Conservation (phyloP, 2,888 invertebrate species). For the Synergus japonicus region DNA sequence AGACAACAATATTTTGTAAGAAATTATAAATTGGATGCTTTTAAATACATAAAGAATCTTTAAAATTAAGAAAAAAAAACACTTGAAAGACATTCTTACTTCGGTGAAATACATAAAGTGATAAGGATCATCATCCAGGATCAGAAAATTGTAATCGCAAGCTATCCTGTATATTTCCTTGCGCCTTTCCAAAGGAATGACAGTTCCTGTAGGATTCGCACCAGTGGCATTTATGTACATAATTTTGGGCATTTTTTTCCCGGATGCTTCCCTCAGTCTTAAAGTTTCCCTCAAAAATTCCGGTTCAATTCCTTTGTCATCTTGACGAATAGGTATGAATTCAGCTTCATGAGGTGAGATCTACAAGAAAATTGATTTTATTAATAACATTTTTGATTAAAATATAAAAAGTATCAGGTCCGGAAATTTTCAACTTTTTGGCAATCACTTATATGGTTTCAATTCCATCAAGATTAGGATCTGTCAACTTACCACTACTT, state of each 20-base stretch:
- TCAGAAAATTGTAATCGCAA: constrained; percentile 86
- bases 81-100: constrained; percentile 71
- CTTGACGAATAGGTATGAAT: constrained; percentile 84
- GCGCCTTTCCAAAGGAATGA: constrained; percentile 83
- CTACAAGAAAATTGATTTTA: constrained; percentile 74
- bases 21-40: background rate
- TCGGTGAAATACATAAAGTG: constrained; percentile 86
- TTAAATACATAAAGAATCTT: background rate
- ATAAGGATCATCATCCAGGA: constrained; percentile 91
- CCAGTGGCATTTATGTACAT: constrained; percentile 88
- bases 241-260: constrained; percentile 83
- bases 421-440: background rate
- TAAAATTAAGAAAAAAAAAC: background rate
- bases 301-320: constrained; percentile 84
- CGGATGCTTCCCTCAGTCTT: constrained; percentile 76
- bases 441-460: background rate
- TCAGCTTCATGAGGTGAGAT: constrained; percentile 84
- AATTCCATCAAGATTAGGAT: background rate
- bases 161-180: constrained; percentile 86
- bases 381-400: background rate
- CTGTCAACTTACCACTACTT: constrained; percentile 81
- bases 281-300: constrained; percentile 81
- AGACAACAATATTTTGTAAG: constrained; percentile 3
- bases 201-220: constrained; percentile 87
- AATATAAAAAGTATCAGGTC: background rate